These are phyloP conservation scores for Gorsachius magnificus DNA, from an alignment of 2,797 vertebrate genomes.

Conservation along the genomic window DNA sequence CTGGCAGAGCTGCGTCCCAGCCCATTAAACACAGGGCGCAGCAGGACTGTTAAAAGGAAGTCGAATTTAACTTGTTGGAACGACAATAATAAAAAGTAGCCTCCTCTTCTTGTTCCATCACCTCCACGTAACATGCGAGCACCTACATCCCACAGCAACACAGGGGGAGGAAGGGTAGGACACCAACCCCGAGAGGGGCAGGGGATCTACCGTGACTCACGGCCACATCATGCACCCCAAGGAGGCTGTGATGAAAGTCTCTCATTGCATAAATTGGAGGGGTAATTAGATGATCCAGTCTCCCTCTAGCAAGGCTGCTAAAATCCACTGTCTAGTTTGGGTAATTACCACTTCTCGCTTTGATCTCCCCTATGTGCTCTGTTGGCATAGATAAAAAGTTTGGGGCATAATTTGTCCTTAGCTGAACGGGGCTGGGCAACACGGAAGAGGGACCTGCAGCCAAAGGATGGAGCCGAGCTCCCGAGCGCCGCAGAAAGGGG, in stretches of 20 bases:
- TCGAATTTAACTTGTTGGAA: neutral
- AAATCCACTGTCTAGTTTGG: neutral
- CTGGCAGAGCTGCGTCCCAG: neutral
- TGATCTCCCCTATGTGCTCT: neutral
- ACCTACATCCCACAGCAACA: accelerated
- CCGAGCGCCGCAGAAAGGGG: neutral
- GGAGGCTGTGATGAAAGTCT: slow-evolving; percentile 27
- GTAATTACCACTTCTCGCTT: neutral
- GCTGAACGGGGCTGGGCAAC: neutral
- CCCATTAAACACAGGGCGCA: neutral
- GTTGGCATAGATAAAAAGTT: neutral
- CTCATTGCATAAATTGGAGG: neutral
- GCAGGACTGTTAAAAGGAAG: neutral
- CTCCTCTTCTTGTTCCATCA: neutral
- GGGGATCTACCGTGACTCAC: neutral
- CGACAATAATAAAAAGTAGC: neutral
- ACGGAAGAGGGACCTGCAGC: neutral
- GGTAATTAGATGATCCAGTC: slow-evolving; percentile 36
- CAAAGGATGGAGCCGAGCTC: accelerated
- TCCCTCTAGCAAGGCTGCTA: neutral
- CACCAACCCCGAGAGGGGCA: neutral
- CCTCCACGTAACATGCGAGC: accelerated
- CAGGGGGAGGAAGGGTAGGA: neutral
- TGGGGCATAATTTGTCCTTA: neutral
- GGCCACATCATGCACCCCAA: neutral